A percentile compares a stretch with the other conserved stretches of the same genome.
These are phyloP conservation scores for Centropus bengalensis DNA, from an alignment of 2,113 vertebrate species.

Conservation along the genomic window DNA sequence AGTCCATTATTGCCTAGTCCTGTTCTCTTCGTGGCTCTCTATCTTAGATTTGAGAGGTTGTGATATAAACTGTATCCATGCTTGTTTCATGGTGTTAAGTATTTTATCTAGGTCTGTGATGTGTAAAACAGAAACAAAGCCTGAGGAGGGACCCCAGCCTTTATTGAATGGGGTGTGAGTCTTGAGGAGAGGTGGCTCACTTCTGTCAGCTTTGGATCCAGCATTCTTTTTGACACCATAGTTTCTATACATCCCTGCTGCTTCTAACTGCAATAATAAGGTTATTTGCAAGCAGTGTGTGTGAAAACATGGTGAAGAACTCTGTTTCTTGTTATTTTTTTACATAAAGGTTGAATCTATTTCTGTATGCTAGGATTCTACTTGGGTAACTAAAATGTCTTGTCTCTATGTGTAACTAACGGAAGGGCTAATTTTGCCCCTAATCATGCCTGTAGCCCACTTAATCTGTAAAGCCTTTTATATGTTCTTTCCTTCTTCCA, in stretches of 20 bases:
- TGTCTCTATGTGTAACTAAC: not conserved
- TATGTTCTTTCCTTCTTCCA: not conserved
- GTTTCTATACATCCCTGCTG: fast-evolving
- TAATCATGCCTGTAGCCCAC: not conserved
- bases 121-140: not conserved
- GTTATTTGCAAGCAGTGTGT: not conserved
- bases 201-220: not conserved
- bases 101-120: not conserved
- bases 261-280: not conserved
- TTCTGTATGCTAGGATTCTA: not conserved
- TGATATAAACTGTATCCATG: not conserved
- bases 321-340: not conserved
- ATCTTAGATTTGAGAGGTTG: not conserved
- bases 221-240: not conserved
- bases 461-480: not conserved
- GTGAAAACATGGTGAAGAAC: not conserved
- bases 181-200: not conserved
- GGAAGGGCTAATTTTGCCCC: not conserved
- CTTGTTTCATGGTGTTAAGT: not conserved
- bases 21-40: not conserved
- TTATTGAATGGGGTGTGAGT: not conserved
- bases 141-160: not conserved
- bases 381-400: not conserved
- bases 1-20: not conserved
- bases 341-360: not conserved